phyloP scores from a whole-genome alignment of 2,113 vertebrate species.

The Martes martes region DNA sequence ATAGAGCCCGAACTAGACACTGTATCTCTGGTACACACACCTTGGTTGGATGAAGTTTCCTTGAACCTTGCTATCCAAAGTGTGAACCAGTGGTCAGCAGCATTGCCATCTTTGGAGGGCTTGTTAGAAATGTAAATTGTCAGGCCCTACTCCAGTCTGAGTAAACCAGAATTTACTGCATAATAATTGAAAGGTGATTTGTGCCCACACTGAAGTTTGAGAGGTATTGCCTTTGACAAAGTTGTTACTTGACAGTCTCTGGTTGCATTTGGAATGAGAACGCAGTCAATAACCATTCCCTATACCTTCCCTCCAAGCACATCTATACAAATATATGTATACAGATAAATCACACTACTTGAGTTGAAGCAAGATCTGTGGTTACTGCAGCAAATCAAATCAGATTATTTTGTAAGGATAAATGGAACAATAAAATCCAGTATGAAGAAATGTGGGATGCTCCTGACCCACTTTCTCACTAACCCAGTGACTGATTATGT shows the following conservation, averaged over 20 bases:
- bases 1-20: background rate
- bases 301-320: background rate
- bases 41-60: background rate
- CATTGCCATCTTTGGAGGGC: background rate
- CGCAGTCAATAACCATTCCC: background rate
- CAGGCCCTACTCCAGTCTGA: background rate
- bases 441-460: background rate
- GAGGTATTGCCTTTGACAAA: background rate
- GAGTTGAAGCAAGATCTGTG: background rate
- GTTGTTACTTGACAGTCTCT: background rate
- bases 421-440: background rate
- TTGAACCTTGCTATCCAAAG: background rate
- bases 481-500: background rate
- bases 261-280: slow-evolving; percentile 6
- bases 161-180: background rate
- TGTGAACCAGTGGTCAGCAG: background rate
- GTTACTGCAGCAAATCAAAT: background rate
- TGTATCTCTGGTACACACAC: background rate
- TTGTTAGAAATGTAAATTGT: background rate
- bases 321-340: background rate
- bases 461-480: background rate
- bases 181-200: background rate
- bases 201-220: background rate
- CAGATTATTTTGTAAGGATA: background rate
- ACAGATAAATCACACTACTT: background rate